phyloP scores from a whole-genome alignment of 2,797 vertebrate species.

The Amphiprion clarkii region DNA sequence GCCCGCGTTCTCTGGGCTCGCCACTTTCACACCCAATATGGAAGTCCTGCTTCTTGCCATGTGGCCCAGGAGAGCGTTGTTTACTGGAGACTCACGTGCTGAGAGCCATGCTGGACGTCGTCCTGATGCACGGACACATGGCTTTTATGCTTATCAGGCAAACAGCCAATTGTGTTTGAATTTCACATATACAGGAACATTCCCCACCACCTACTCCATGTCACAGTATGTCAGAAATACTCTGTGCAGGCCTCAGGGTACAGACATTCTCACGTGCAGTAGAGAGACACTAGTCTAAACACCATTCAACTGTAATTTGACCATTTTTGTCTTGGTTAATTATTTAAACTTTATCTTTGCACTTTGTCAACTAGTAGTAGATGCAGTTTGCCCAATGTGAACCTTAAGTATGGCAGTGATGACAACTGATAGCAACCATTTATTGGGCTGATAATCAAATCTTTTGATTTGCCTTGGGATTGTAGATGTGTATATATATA shows the following conservation, averaged over 20 bases:
- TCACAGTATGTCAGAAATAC: slow-evolving; percentile 14
- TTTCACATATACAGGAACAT: slow-evolving; percentile 26
- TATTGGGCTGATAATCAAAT: too few species aligned
- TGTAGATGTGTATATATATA: too few species aligned
- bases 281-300: too few species aligned
- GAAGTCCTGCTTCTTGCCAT: slow-evolving; percentile 75
- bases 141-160: slow-evolving; percentile 50
- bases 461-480: too few species aligned
- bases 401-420: too few species aligned
- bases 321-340: neutral
- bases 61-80: slow-evolving; percentile 55
- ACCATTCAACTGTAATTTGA: neutral
- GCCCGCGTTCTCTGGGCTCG: slow-evolving; percentile 40
- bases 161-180: slow-evolving; percentile 32
- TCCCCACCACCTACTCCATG: slow-evolving; percentile 16
- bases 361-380: too few species aligned
- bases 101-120: slow-evolving; percentile 49
- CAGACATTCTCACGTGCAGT: too few species aligned
- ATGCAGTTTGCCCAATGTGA: too few species aligned
- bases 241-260: neutral
- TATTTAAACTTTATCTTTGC: too few species aligned
- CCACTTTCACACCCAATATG: slow-evolving; percentile 86
- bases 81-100: slow-evolving; percentile 65
- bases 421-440: too few species aligned
- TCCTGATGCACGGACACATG: slow-evolving; percentile 28